Evolutionary conservation across 23 tunicate species (phyloP).

Genomic region (Diplosoma virens): DNA sequence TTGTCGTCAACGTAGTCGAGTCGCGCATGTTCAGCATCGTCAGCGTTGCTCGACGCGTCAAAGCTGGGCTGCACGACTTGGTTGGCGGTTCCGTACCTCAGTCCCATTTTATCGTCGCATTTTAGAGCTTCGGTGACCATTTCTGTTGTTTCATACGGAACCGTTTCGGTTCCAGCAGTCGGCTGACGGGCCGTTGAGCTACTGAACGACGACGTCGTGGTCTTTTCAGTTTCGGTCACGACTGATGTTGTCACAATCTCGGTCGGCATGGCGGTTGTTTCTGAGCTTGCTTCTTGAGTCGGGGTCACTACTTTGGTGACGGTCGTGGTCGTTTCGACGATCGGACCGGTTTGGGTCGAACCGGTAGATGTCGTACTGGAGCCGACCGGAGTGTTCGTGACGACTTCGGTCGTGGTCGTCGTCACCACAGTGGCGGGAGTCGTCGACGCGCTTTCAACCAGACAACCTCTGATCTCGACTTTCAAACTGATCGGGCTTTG

Average conservation of each 20-base stretch:
- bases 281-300: not conserved
- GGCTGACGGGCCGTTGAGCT: too few relatives aligned
- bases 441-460: constrained; percentile 34
- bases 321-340: constrained; percentile 63
- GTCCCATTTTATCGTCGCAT: constrained; percentile 73
- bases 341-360: too few relatives aligned
- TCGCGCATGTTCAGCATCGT: constrained; percentile 36
- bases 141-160: constrained; percentile 33
- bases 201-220: too few relatives aligned
- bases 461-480: constrained; percentile 59
- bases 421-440: constrained; percentile 55
- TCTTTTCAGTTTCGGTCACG: constrained; percentile 46
- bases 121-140: constrained; percentile 5
- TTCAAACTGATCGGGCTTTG: constrained; percentile 31
- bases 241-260: constrained; percentile 27
- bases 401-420: constrained; percentile 24
- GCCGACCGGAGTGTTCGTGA: not conserved
- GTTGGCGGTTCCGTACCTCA: constrained; percentile 43
- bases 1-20: constrained; percentile 44
- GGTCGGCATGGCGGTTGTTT: not conserved
- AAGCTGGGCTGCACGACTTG: constrained; percentile 41
- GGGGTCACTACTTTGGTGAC: constrained; percentile 46
- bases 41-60: constrained; percentile 49
- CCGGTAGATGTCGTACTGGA: not conserved
- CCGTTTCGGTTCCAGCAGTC: constrained; percentile 36